A percentile compares a stretch with the other conserved stretches of the same genome.
Conservation (phyloP, 2,888 invertebrate species). For the Cantharis lateralis region DNA sequence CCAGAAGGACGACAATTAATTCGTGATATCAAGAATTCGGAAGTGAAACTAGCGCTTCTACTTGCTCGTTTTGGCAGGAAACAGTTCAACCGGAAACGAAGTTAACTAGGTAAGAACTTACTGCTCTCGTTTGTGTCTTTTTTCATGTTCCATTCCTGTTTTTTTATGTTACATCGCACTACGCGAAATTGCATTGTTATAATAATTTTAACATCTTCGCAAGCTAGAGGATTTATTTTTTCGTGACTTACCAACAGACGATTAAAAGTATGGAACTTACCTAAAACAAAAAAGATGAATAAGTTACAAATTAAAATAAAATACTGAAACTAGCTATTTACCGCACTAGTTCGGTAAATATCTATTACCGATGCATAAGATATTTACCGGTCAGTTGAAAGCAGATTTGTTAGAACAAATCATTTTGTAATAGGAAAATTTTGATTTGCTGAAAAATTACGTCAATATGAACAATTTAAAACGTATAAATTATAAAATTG, state of each 20-base stretch:
- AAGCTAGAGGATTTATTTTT: not conserved
- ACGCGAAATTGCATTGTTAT: not conserved
- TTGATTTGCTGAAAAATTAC: not conserved
- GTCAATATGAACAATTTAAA: not conserved
- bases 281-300: not conserved
- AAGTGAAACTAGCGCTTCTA: constrained; percentile 9
- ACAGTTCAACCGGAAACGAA: constrained; percentile 11
- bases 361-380: too few relatives aligned
- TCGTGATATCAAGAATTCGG: constrained; percentile 13
- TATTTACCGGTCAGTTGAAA: too few relatives aligned
- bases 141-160: constrained; percentile 6
- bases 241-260: not conserved
- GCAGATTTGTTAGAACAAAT: too few relatives aligned
- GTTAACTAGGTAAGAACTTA: constrained; percentile 13
- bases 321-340: too few relatives aligned
- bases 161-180: not conserved
- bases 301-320: not conserved
- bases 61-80: not conserved
- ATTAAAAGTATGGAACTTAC: not conserved
- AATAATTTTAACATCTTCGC: not conserved
- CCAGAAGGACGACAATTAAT: constrained; percentile 11
- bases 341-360: too few relatives aligned
- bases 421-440: not conserved
- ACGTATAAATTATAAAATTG: not conserved
- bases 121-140: not conserved